Conservation (phyloP, 1,140 invertebrate genomes). For the Penaeus vannamei region DNA sequence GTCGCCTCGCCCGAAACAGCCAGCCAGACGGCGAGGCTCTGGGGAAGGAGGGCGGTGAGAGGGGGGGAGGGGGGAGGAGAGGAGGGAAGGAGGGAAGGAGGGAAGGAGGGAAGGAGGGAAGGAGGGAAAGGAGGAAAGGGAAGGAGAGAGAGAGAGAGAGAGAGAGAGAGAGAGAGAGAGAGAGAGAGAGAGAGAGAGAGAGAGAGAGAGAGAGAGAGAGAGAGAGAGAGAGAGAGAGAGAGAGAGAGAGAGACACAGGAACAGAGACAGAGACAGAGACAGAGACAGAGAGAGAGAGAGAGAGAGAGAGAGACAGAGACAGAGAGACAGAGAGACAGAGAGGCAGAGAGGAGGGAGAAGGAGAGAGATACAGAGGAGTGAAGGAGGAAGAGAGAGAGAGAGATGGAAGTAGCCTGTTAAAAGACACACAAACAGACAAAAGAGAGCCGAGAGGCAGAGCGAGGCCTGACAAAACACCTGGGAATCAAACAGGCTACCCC, state of each 20-base stretch:
- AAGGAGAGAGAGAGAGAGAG: not conserved
- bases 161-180: not conserved
- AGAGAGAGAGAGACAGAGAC: not conserved
- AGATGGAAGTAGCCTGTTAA: not conserved
- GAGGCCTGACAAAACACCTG: too few species aligned
- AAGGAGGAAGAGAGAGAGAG: not conserved
- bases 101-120: too few species aligned
- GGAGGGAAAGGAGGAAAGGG: too few species aligned
- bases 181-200: not conserved
- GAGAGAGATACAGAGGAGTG: not conserved
- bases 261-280: not conserved
- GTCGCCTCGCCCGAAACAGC: too few species aligned
- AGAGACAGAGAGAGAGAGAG: conserved; percentile 2
- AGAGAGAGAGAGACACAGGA: not conserved
- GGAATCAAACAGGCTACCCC: too few species aligned
- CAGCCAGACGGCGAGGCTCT: too few species aligned
- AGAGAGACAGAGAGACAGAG: not conserved
- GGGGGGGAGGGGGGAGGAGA: too few species aligned
- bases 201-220: not conserved
- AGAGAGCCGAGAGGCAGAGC: not conserved
- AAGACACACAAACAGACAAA: not conserved
- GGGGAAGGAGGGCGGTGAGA: too few species aligned
- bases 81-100: too few species aligned
- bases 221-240: not conserved
- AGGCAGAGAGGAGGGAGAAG: not conserved